Percentiles rank a stretch among this genome's conserved stretches.
These are phyloP conservation scores for Cyprinodon brontotheroides DNA, from an alignment of 2,113 vertebrate genomes.

Conservation along the genomic window DNA sequence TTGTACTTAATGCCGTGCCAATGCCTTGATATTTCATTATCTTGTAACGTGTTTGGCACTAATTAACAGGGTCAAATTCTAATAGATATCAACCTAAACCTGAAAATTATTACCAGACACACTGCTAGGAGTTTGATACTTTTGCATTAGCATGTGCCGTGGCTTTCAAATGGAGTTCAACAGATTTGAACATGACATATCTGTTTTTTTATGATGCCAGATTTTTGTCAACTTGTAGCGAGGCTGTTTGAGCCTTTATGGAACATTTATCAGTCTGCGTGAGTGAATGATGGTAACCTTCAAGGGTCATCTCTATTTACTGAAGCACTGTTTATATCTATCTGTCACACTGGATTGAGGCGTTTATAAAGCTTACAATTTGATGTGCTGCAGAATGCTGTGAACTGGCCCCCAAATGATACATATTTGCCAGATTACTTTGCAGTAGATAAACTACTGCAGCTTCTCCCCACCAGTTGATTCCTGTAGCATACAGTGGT, in stretches of 20 bases:
- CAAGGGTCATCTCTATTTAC: slow-evolving; percentile 65
- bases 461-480: slow-evolving; percentile 47
- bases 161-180: slow-evolving; percentile 2
- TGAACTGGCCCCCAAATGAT: slow-evolving; percentile 49
- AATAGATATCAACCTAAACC: slow-evolving; percentile 13
- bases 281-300: slow-evolving; percentile 52
- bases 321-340: slow-evolving; percentile 45
- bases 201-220: slow-evolving; percentile 10
- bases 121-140: neutral
- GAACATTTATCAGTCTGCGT: slow-evolving; percentile 40
- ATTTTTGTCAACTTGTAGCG: slow-evolving; percentile 14
- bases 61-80: slow-evolving; percentile 26
- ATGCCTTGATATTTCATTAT: slow-evolving; percentile 6
- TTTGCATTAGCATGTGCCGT: neutral
- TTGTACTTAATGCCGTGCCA: slow-evolving; percentile 14
- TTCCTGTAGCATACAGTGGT: slow-evolving; percentile 48
- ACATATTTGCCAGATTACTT: slow-evolving; percentile 47
- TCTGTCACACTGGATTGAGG: slow-evolving; percentile 54
- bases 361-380: slow-evolving; percentile 66
- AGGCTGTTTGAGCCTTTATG: slow-evolving; percentile 20
- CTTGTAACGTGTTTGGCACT: slow-evolving; percentile 9
- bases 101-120: neutral
- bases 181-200: slow-evolving; percentile 6
- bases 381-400: slow-evolving; percentile 53
- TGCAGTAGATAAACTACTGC: slow-evolving; percentile 41